Evolutionary conservation across 1,140 invertebrate genomes (phyloP).

Genomic region (Drosophila asahinai): DNA sequence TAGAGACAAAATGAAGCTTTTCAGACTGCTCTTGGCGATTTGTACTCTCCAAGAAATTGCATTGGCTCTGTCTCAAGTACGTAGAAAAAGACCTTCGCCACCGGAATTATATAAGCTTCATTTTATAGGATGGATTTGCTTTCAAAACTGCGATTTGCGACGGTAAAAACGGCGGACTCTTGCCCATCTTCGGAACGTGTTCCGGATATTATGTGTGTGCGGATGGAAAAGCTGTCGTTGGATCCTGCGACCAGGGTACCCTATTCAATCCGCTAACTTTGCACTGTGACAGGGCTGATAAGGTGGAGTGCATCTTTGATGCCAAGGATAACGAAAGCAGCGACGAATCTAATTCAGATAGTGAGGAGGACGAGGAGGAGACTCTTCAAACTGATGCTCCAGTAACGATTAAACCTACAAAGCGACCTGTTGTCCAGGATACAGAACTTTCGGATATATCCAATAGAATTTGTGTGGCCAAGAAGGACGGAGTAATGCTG

Average conservation of each 20-base stretch:
- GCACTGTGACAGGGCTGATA: slow-evolving; percentile 59
- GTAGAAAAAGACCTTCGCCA: background rate
- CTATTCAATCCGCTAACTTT: slow-evolving; percentile 60
- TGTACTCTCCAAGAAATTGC: slow-evolving; percentile 23
- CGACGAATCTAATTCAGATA: slow-evolving; percentile 9
- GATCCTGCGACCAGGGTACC: slow-evolving; percentile 57
- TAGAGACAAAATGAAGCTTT: slow-evolving; percentile 39
- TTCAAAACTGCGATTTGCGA: slow-evolving; percentile 63
- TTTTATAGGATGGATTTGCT: slow-evolving; percentile 43
- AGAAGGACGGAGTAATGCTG: slow-evolving; percentile 51
- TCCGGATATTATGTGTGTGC: slow-evolving; percentile 70
- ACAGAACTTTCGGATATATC: slow-evolving; percentile 1
- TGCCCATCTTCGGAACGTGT: slow-evolving; percentile 75
- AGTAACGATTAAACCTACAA: slow-evolving; percentile 13
- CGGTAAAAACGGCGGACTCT: slow-evolving; percentile 61
- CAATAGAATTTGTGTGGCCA: slow-evolving; percentile 34
- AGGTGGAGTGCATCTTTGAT: slow-evolving; percentile 56
- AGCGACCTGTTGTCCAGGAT: slow-evolving; percentile 3
- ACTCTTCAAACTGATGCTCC: background rate
- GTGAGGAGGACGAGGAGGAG: slow-evolving; percentile 42
- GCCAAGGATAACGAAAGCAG: background rate
- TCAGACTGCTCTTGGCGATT: slow-evolving; percentile 42
- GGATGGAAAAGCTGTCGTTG: slow-evolving; percentile 66
- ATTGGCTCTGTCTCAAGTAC: slow-evolving; percentile 50
- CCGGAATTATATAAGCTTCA: background rate